Percentiles rank a stretch among this genome's conserved stretches.
These are phyloP conservation scores for Trachurus trachurus DNA, from an alignment of 2,797 vertebrate genomes.

Conservation along the genomic window DNA sequence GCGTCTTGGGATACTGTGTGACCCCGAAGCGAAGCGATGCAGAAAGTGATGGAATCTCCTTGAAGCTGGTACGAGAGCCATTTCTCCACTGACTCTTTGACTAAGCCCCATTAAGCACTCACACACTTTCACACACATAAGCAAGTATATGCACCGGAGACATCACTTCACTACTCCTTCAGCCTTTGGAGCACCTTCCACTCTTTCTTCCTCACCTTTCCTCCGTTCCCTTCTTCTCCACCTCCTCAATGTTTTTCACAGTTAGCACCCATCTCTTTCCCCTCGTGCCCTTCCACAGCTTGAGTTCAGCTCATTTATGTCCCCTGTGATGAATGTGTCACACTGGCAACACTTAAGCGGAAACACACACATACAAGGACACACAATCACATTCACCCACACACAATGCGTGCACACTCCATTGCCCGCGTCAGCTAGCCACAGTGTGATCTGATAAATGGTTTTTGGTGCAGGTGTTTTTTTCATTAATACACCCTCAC, in stretches of 20 bases:
- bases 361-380: constrained; percentile 18
- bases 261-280: constrained; percentile 42
- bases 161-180: constrained; percentile 14
- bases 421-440: constrained; percentile 45
- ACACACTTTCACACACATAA: constrained; percentile 41
- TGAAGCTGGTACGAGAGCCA: neutral
- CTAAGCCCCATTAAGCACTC: constrained; percentile 59
- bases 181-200: neutral
- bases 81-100: constrained; percentile 39
- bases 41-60: constrained; percentile 42
- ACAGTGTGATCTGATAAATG: constrained; percentile 72
- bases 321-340: constrained; percentile 72
- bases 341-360: constrained; percentile 52
- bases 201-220: neutral
- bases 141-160: constrained; percentile 20
- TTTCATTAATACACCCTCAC: constrained; percentile 66
- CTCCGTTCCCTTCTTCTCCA: neutral
- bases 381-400: constrained; percentile 31
- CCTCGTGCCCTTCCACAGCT: constrained; percentile 47
- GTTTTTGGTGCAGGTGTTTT: constrained; percentile 60
- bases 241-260: constrained; percentile 26
- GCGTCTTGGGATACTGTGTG: constrained; percentile 11
- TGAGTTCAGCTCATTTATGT: constrained; percentile 72
- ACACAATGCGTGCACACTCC: constrained; percentile 16
- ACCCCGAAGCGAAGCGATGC: constrained; percentile 56